These are phyloP conservation scores for Ammodramus savannarum DNA, from an alignment of 2,113 vertebrate genomes.

Conservation along the genomic window DNA sequence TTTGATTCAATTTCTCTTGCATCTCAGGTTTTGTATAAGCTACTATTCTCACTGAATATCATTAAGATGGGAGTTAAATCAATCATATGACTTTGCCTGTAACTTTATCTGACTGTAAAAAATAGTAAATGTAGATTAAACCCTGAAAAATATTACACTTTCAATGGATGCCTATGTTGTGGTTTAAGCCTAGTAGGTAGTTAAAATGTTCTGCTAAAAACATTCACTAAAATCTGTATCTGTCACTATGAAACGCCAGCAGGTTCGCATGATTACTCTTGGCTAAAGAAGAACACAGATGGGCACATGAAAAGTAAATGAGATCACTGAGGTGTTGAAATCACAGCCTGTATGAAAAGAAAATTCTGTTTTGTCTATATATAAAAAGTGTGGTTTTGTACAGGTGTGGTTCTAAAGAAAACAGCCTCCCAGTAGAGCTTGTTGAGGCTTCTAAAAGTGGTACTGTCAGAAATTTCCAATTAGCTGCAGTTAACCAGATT, in stretches of 20 bases:
- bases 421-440: background rate
- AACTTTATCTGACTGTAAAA: background rate
- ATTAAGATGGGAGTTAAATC: background rate
- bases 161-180: background rate
- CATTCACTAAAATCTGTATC: fast-evolving
- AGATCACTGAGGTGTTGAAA: background rate
- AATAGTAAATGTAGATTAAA: background rate
- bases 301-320: background rate
- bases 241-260: background rate
- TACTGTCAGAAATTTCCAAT: background rate
- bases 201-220: background rate
- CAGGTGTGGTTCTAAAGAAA: slow-evolving; percentile 2
- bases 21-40: background rate
- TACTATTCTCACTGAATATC: background rate
- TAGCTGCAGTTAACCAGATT: background rate
- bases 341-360: background rate
- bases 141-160: background rate
- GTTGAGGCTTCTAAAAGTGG: background rate
- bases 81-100: background rate
- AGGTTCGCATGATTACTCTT: background rate
- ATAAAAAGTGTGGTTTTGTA: background rate
- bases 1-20: background rate
- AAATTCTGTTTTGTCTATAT: background rate
- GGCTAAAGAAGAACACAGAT: background rate
- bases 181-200: background rate